phyloP scores from a whole-genome alignment of 1,140 invertebrate genomes.

The Paraescarpia echinospica region DNA sequence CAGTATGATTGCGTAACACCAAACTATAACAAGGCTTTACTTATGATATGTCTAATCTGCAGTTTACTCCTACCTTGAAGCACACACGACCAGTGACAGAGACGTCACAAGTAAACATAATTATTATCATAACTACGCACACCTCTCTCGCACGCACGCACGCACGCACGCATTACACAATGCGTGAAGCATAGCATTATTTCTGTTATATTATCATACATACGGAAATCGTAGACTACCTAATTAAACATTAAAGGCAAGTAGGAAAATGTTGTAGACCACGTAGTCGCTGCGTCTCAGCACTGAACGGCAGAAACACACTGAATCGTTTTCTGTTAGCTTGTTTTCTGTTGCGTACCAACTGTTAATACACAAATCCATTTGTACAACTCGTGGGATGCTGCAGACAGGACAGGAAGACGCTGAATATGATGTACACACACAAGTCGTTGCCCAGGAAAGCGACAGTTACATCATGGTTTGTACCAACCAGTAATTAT shows the following conservation, averaged over 20 bases:
- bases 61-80: too few species aligned
- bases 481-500: background rate
- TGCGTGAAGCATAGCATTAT: background rate
- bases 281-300: background rate
- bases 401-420: background rate
- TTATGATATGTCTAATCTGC: too few species aligned
- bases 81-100: too few species aligned
- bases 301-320: background rate
- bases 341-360: background rate
- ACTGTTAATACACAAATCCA: background rate
- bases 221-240: background rate
- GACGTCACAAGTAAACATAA: too few species aligned
- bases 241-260: background rate
- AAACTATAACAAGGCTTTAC: too few species aligned
- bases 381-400: too few species aligned
- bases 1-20: too few species aligned
- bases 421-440: too few species aligned
- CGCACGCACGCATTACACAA: background rate
- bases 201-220: too few species aligned
- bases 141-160: conserved; percentile 19
- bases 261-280: background rate
- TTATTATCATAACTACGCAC: too few species aligned
- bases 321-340: background rate
- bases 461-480: background rate
- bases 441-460: too few species aligned